phyloP scores from a whole-genome alignment of 1,140 invertebrate species.

The Gonatopus flavifemur region DNA sequence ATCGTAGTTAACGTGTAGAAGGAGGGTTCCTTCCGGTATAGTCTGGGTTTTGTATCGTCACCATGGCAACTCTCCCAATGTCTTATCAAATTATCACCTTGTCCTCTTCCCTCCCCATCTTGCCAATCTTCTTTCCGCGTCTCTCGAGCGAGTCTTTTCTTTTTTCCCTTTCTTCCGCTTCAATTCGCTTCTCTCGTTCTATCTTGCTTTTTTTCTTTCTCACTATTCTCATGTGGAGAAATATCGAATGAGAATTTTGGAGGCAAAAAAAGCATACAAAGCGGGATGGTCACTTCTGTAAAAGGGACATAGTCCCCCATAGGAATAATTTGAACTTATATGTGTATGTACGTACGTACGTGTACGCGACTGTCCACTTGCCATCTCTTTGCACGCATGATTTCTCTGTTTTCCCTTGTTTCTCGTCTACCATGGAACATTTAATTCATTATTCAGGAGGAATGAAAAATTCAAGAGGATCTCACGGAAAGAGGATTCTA shows the following conservation, averaged over 20 bases:
- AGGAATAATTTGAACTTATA: too few relatives aligned
- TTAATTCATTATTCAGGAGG: conserved; percentile 58
- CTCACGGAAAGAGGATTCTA: conserved; percentile 18
- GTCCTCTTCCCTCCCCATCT: conserved; percentile 38
- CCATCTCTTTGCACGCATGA: conserved; percentile 25
- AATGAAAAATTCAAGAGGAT: conserved; percentile 50
- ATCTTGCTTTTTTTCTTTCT: conserved; percentile 17
- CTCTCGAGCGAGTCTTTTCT: not conserved
- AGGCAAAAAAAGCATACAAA: conserved; percentile 47
- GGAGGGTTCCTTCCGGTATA: conserved; percentile 32
- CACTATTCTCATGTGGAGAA: conserved; percentile 12
- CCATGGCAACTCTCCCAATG: conserved; percentile 56
- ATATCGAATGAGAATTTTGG: conserved; percentile 31
- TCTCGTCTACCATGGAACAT: conserved; percentile 42
- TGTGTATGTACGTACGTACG: conserved; percentile 18
- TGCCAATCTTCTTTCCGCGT: conserved; percentile 8
- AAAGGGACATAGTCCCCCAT: too few relatives aligned
- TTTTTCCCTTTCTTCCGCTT: conserved; percentile 8
- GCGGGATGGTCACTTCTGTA: conserved; percentile 49
- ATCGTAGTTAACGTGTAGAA: conserved; percentile 23
- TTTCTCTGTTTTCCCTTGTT: not conserved
- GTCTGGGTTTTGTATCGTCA: conserved; percentile 51
- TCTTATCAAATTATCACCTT: conserved; percentile 61
- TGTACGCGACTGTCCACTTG: conserved; percentile 24
- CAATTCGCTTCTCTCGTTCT: conserved; percentile 18